Conservation (phyloP, 2,113 vertebrate species). For the Odocoileus virginianus region DNA sequence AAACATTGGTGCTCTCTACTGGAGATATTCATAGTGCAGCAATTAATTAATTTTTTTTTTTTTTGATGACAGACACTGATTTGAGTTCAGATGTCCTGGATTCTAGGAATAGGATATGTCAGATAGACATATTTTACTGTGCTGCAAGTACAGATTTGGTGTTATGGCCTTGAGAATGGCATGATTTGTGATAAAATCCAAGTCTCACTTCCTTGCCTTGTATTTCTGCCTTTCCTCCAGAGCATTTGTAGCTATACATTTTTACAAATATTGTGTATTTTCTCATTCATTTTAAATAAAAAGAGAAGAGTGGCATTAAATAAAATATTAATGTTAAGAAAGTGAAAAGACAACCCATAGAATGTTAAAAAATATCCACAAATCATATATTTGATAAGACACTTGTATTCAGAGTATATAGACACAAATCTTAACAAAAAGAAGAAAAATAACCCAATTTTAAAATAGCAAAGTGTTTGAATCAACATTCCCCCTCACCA, state of each 20-base stretch:
- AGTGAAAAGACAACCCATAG: not conserved
- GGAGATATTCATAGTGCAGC: slow-evolving; percentile 9
- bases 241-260: not conserved
- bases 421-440: not conserved
- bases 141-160: not conserved
- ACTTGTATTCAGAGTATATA: not conserved
- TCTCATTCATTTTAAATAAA: slow-evolving; percentile 1
- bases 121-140: not conserved
- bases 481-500: not conserved
- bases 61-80: not conserved
- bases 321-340: not conserved
- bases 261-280: not conserved
- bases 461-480: not conserved
- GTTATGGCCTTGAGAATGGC: not conserved
- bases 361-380: not conserved
- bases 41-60: not conserved
- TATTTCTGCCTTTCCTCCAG: not conserved
- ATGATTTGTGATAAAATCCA: not conserved
- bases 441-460: not conserved
- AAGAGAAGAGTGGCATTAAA: not conserved
- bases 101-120: not conserved
- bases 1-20: slow-evolving; percentile 44
- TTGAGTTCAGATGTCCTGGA: not conserved
- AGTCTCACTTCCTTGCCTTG: not conserved
- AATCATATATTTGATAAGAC: not conserved